Conservation (phyloP, 1,140 invertebrate genomes). For the Neodiprion pinetum region DNA sequence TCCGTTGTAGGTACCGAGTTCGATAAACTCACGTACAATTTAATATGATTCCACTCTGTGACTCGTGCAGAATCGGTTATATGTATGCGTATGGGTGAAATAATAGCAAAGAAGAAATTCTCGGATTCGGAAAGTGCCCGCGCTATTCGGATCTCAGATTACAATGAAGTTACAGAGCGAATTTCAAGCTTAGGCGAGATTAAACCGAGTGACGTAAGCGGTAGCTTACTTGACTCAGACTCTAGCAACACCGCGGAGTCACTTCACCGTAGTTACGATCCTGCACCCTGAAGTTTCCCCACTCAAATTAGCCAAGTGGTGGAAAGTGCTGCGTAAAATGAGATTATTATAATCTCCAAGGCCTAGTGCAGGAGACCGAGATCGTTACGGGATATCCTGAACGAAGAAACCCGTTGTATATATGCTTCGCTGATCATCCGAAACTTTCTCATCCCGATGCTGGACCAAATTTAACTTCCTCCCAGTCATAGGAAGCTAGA, state of each 20-base stretch:
- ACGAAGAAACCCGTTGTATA: slow-evolving; percentile 56
- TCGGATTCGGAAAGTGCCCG: too few species aligned
- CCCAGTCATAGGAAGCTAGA: too few species aligned
- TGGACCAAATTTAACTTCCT: too few species aligned
- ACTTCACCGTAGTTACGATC: neutral
- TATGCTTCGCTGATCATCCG: slow-evolving; percentile 19
- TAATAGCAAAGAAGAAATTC: too few species aligned
- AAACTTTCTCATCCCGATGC: too few species aligned
- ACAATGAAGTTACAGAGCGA: neutral
- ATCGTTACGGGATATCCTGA: slow-evolving; percentile 50
- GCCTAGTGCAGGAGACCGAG: slow-evolving; percentile 43
- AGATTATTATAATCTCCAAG: slow-evolving; percentile 63
- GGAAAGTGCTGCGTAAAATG: slow-evolving; percentile 58
- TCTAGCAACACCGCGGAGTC: neutral
- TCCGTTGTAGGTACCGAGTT: too few species aligned
- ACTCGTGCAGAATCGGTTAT: too few species aligned
- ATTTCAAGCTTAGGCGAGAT: slow-evolving; percentile 44
- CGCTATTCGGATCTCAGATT: too few species aligned
- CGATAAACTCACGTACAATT: too few species aligned
- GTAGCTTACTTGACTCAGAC: slow-evolving; percentile 5
- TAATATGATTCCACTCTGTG: too few species aligned
- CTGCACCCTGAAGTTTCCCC: slow-evolving; percentile 52
- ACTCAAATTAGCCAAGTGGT: slow-evolving; percentile 57
- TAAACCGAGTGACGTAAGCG: slow-evolving; percentile 35
- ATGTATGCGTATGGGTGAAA: too few species aligned